phyloP scores from a whole-genome alignment of 2,113 vertebrate genomes.

The Platanista minor region DNA sequence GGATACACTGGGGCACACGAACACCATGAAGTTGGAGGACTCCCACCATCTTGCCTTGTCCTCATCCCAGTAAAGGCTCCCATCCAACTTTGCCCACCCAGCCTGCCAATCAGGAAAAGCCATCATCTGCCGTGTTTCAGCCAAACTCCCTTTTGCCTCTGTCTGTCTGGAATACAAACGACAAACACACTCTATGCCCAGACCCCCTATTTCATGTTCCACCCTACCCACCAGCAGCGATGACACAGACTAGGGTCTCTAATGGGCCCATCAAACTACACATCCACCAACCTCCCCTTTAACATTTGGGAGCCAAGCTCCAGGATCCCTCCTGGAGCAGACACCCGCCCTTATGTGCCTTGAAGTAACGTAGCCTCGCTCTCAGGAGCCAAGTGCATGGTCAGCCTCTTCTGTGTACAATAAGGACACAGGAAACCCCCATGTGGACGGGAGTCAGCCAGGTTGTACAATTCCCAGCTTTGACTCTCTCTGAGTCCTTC shows the following conservation, averaged over 20 bases:
- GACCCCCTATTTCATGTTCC: no score
- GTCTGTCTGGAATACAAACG: not conserved
- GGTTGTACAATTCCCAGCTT: no score
- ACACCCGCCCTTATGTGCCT: no score
- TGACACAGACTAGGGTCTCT: fast-evolving
- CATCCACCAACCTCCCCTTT: not conserved
- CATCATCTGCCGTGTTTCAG: fast-evolving
- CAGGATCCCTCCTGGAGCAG: not conserved
- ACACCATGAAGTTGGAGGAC: not conserved
- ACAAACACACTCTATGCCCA: not conserved
- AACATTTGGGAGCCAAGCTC: not conserved
- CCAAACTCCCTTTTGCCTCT: not conserved
- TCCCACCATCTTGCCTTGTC: fast-evolving
- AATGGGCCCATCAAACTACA: not conserved
- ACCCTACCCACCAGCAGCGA: not conserved
- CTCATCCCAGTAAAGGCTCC: not conserved
- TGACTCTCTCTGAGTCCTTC: not conserved
- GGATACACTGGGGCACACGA: not conserved
- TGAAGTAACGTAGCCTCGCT: not conserved
- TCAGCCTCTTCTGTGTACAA: not conserved
- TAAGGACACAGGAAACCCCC: not conserved
- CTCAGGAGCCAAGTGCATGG: not conserved
- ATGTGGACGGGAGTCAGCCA: fast-evolving
- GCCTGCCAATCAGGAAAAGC: not conserved
- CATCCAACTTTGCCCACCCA: not conserved